These are phyloP conservation scores for Pseudomyrmex dendroicus DNA, from an alignment of 1,140 invertebrate genomes.

Conservation along the genomic window DNA sequence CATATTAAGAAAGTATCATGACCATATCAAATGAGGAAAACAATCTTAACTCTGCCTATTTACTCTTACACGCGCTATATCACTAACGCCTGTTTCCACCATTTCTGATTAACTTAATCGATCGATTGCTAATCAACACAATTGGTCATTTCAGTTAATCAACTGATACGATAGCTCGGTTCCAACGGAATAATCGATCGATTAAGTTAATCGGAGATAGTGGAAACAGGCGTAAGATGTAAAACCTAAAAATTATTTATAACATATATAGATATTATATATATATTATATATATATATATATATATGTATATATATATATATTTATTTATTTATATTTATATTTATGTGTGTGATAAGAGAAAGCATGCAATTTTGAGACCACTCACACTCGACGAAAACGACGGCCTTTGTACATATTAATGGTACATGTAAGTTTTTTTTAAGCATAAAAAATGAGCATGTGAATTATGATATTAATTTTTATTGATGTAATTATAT, in stretches of 20 bases:
- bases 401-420: constrained; percentile 71
- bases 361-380: constrained; percentile 28
- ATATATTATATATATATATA: no score
- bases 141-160: no score
- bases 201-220: no score
- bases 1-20: constrained; percentile 76
- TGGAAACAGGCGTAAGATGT: no score
- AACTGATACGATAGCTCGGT: no score
- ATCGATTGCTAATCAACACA: no score
- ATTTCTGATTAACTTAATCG: no score
- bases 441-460: background rate
- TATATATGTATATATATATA: no score
- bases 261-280: constrained; percentile 34
- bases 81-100: no score
- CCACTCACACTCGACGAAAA: constrained; percentile 39
- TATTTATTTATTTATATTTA: background rate
- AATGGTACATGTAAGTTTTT: constrained; percentile 60
- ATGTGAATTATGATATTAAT: constrained; percentile 33
- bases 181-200: no score
- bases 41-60: constrained; percentile 65
- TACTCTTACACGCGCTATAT: constrained; percentile 57
- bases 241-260: constrained; percentile 71
- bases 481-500: constrained; percentile 32
- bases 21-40: constrained; percentile 72
- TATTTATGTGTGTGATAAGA: constrained; percentile 50